Base-by-base conservation (phyloP, 2,888 invertebrate genomes). In the Fissipunctia ypsillon region DNA sequence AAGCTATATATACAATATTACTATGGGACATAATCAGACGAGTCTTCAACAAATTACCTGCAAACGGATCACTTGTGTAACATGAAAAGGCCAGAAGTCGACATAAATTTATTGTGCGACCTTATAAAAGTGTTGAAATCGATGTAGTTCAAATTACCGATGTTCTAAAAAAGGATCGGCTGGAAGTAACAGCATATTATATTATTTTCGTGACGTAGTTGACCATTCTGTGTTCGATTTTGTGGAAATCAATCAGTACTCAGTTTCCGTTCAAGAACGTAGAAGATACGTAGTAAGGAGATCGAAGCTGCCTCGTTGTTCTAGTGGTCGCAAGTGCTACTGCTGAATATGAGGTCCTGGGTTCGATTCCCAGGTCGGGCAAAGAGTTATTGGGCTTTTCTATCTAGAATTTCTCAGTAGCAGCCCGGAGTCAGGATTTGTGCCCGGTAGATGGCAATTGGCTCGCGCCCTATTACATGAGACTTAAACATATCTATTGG, bases 101-200 rank as follows among this genome's bases (percentile, higher is more conserved):
- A 31, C 56, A 60, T 56, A 28, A 70, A 74, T 79, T 43, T 71
- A 79, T 77, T 12, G 57, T 57, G 38, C 65, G 74, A 77, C 69
- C 73, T 66, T 77, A 74, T 65, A 57, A 66, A 35, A 56, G 48
- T 73, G 6, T n/a, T 60, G 56, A 78, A 81, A 77, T 72, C 35
- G 38, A n/a, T 28, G 10, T 41, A 66, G 75, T 50, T 81, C 76
- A 38, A 64, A 73, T 84, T 82, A 76, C 78, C 22, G 22, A 60
- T 54, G 52, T 63, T 73, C 74, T 77, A 73, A 66, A 79, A 73
- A 66, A 70, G 65, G 41, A 56, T 45, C n/a, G 5, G 41, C 19
- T 57, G 54, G 43, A 60, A 41, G 38, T 67, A 56, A 54, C 31
- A 22, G 35, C 35, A 3, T 9, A 54, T 50, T 70, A 56, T 64